Base-by-base conservation (phyloP, 2,888 invertebrate genomes). In the Dichetophora obliterata region DNA sequence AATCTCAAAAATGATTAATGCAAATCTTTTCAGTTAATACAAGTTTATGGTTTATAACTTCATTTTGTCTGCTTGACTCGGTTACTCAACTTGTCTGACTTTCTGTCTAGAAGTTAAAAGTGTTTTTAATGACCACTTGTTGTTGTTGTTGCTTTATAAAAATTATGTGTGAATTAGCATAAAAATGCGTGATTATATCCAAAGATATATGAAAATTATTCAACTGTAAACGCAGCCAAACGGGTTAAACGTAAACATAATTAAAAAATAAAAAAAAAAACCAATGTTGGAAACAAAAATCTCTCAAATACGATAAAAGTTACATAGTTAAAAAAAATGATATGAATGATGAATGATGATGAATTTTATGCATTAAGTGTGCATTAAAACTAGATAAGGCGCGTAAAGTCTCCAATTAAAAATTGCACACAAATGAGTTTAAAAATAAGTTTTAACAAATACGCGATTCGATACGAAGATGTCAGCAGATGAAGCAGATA, bases 151-250 rank as follows among this genome's bases (percentile, higher is more conserved):
- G 70, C 19, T 66, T 1, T 22, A 52, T 34, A 66, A 57, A 54
- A 75, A 70, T 76, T 65, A 71, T 61, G 76, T 73, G 72, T 73
- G 68, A 73, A 77, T 66, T 72, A 71, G 57, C 72, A 72, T 70
- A 59, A 27, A 48, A 65, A 76, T 65, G 59, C 66, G 71, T 72
- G 59, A 66, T 27, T 19, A 34, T 76, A 43, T 54, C 34, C 43
- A 34, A 76, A 70, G 75, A 70, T 63, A 71, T 71, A 54, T 71
- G 65, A 74, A 31, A 61, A 63, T 24, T 9, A 61, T 50, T 24
- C 48, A n/a, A 50, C 59, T 22, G 59, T 61, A 50, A 74, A 74
- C 52, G 74, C 74, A 37, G 37, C 24, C 57, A 54, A 75, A 76
- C 76, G 14, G 66, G 65, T 74, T 74, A 19, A 74, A 37, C 37